Base-by-base conservation (phyloP, 2,113 vertebrate species). In the Thalassoma bifasciatum region DNA sequence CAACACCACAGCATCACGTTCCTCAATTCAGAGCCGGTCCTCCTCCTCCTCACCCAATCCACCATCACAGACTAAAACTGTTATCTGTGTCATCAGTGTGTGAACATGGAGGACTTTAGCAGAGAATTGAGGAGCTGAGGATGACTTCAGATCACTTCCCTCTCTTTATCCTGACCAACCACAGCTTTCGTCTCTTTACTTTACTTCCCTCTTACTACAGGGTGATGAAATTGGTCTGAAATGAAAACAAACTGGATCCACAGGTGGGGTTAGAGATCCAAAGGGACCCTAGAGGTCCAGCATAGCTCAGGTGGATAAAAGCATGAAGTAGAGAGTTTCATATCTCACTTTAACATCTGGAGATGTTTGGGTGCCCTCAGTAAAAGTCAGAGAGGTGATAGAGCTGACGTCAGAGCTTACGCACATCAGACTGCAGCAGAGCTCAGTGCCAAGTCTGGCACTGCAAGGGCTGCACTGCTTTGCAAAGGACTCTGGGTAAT, bases 181-280 rank as follows among this genome's bases (percentile, higher is more conserved):
- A 14, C 21, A 0, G 13, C 42, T 42, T 21, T 46, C 2, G 51
- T 40, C 38, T 53, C 21, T 36, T 51, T 14, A 46, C 53, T 42
- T 0, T 16, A 16, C 36, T 21, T 13, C 5, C 8, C n/a, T 47
- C 14, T 36, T 11, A 38, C 7, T 59, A 22, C 52, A n/a, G 56
- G 36, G 23, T 9, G 37, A 44, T 61, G 21, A 64, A 68, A 60
- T 10, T 62, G 47, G 58, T 63, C 49, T 83, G 59, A 87, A 88
- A 87, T 90, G 75, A 90, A 92, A 90, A 82, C 83, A 89, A 89
- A 84, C 86, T 71, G 76, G 85, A 86, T 88, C 86, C 68, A 26
- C 21, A 73, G 69, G 82, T 77, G n/a, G 34, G 36, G 56, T 59
- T 59, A 40, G 42, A 73, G 70, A 71, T 50, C 69, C 72, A 72